phyloP scores from a whole-genome alignment of 2,113 vertebrate genomes.

The Corythornis vintsioides region DNA sequence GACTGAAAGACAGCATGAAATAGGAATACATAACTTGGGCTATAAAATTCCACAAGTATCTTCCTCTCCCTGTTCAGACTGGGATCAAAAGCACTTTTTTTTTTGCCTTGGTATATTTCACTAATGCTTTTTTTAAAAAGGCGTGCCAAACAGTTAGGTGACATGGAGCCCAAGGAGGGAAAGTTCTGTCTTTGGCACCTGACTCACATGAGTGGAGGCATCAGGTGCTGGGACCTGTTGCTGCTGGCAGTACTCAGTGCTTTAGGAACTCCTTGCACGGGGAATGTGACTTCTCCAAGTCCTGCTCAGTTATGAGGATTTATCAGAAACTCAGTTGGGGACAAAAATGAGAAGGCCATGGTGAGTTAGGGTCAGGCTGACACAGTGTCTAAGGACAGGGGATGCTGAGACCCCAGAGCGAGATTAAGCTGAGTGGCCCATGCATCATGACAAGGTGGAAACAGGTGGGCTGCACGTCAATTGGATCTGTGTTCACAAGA shows the following conservation, averaged over 20 bases:
- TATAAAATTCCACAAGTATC: neutral
- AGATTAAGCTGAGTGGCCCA: neutral
- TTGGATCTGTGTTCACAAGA: neutral
- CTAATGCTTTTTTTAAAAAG: neutral
- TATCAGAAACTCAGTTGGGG: neutral
- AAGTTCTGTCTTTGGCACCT: neutral
- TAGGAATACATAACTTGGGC: neutral
- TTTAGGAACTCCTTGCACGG: neutral
- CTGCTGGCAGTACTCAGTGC: neutral
- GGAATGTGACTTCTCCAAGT: neutral
- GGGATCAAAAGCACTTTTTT: neutral
- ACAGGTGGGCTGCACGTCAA: neutral
- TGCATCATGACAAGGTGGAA: neutral
- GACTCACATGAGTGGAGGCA: neutral
- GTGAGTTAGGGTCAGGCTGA: neutral
- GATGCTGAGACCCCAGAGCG: neutral
- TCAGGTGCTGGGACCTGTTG: fast-evolving
- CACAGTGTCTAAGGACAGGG: fast-evolving
- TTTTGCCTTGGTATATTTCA: neutral
- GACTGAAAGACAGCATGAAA: neutral
- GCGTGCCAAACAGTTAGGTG: fast-evolving
- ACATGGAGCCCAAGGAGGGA: neutral
- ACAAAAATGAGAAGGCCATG: neutral
- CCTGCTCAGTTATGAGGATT: neutral
- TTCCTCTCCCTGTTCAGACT: neutral